These are phyloP conservation scores for Rambutsinella grinnellia DNA, from an alignment of 2,888 invertebrate species.

Conservation along the genomic window DNA sequence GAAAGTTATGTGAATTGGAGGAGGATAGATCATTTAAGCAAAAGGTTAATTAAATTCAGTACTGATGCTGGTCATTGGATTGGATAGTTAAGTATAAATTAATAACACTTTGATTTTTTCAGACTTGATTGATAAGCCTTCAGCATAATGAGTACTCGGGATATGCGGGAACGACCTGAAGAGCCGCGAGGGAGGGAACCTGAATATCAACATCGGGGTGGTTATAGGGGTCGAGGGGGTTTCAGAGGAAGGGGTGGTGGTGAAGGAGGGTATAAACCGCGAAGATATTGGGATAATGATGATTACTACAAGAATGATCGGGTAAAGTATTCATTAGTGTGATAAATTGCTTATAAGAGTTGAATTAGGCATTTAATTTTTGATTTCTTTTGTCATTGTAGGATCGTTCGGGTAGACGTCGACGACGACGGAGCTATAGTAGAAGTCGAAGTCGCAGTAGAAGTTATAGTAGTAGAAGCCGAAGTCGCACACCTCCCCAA, in stretches of 20 bases:
- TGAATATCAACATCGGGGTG: conserved; percentile 12
- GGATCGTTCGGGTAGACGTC: conserved; percentile 59
- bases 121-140: background rate
- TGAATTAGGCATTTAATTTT: background rate
- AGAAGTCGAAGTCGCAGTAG: conserved; percentile 52
- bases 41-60: too few relatives aligned
- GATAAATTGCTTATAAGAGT: background rate
- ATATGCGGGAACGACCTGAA: conserved; percentile 8
- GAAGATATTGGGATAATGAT: conserved; percentile 66
- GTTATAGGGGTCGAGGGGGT: conserved; percentile 15
- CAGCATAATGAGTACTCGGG: background rate
- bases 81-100: too few relatives aligned
- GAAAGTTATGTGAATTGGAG: background rate
- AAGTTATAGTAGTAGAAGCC: conserved; percentile 59
- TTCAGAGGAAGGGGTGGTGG: conserved; percentile 52
- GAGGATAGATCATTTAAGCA: too few relatives aligned
- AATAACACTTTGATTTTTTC: background rate
- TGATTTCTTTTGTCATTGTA: conserved; percentile 16
- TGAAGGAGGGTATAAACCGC: conserved; percentile 45
- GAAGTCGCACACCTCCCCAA: conserved; percentile 48
- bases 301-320: conserved; percentile 60
- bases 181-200: conserved; percentile 36
- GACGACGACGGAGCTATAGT: conserved; percentile 46
- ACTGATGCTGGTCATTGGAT: too few relatives aligned
- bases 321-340: conserved; percentile 36